Evolutionary conservation across 2,888 invertebrate genomes (phyloP).

Genomic region (Phlogophora meticulosa): DNA sequence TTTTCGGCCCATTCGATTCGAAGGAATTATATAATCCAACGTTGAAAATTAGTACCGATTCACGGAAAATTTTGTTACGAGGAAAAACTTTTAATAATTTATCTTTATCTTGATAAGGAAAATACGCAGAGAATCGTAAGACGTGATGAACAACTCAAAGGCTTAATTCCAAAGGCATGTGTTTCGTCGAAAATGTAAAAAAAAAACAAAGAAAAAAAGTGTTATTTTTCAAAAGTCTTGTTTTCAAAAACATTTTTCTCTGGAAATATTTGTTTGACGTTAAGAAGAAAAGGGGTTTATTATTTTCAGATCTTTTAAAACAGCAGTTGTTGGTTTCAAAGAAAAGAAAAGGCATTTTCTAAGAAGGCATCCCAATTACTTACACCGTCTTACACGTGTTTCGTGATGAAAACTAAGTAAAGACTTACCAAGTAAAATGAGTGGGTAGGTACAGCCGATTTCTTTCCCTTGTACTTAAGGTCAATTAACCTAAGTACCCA

Average conservation of each 20-base stretch:
- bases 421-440: neutral
- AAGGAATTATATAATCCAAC: neutral
- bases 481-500: too few species aligned
- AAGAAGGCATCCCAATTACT: constrained; percentile 1
- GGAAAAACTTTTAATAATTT: neutral
- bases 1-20: too few species aligned
- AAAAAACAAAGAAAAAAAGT: neutral
- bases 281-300: neutral
- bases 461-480: neutral
- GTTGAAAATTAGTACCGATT: neutral
- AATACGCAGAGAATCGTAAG: neutral
- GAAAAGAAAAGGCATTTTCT: neutral
- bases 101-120: neutral
- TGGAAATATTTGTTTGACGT: neutral
- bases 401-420: neutral
- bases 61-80: neutral
- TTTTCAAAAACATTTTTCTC: neutral
- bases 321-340: neutral
- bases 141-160: constrained; percentile 16
- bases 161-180: neutral
- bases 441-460: neutral
- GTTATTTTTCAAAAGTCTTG: neutral
- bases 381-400: neutral
- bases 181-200: neutral
- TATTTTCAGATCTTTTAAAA: neutral